Conservation (phyloP, 64 coral and sea anemone genomes). For the Actinia equina region DNA sequence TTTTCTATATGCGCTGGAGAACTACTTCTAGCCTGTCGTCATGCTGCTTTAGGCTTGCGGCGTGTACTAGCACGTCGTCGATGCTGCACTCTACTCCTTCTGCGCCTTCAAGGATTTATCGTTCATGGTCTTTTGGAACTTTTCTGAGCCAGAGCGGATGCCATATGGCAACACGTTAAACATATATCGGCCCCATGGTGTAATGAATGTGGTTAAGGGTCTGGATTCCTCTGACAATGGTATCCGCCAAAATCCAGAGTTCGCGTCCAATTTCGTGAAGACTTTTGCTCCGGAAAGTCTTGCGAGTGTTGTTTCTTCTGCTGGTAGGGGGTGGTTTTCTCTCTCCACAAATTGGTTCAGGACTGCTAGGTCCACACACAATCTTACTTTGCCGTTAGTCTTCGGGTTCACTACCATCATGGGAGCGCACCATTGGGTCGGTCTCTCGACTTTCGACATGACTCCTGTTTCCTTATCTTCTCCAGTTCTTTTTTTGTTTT, state of each 20-base stretch:
- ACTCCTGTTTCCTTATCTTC: slow-evolving; percentile 6
- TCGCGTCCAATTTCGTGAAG: slow-evolving; percentile 25
- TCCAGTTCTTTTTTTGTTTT: slow-evolving; percentile 2
- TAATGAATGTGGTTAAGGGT: slow-evolving; percentile 43
- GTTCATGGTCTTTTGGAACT: slow-evolving; percentile 36
- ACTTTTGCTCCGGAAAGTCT: slow-evolving; percentile 12
- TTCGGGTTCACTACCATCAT: slow-evolving; percentile 16
- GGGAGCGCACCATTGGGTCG: slow-evolving; percentile 34
- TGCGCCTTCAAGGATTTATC: slow-evolving; percentile 28
- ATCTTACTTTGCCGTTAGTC: slow-evolving; percentile 15
- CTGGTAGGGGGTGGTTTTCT: slow-evolving; percentile 29
- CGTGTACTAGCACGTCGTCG: slow-evolving; percentile 27
- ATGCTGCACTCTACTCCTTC: slow-evolving; percentile 40
- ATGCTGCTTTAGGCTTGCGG: background rate
- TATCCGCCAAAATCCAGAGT: slow-evolving; percentile 14
- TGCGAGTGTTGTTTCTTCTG: slow-evolving; percentile 14
- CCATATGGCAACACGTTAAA: slow-evolving; percentile 28
- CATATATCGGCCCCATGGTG: slow-evolving; percentile 12
- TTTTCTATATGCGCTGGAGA: background rate
- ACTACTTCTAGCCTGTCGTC: background rate
- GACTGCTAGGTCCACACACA: background rate
- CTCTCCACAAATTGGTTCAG: slow-evolving; percentile 13
- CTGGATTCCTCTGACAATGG: background rate
- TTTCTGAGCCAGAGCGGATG: slow-evolving; percentile 9
- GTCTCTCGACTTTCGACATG: slow-evolving; percentile 7